Evolutionary conservation across 2,888 invertebrate genomes (phyloP).

Genomic region (Ptychoptera albimana): DNA sequence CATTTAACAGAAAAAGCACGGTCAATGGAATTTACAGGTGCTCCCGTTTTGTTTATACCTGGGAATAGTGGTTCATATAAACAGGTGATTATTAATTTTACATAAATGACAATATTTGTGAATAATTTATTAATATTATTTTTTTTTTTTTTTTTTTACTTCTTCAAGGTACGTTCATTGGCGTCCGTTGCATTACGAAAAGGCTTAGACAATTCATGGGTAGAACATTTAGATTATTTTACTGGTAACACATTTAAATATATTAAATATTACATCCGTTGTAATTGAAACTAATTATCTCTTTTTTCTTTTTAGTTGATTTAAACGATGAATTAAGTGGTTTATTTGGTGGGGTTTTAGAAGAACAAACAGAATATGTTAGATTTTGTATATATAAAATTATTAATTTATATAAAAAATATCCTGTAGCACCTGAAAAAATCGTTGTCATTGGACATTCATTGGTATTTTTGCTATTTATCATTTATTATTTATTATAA

Average conservation of each 20-base stretch:
- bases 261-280: not conserved
- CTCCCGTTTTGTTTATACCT: slow-evolving; percentile 88
- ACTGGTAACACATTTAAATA: slow-evolving; percentile 35
- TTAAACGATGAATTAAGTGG: slow-evolving; percentile 82
- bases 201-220: slow-evolving; percentile 46
- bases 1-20: slow-evolving; percentile 49
- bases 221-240: slow-evolving; percentile 83
- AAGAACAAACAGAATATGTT: slow-evolving; percentile 59
- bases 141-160: slow-evolving; percentile 30
- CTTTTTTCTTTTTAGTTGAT: slow-evolving; percentile 39
- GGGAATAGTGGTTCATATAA: slow-evolving; percentile 90
- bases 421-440: slow-evolving; percentile 34
- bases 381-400: slow-evolving; percentile 54
- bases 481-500: too few relatives aligned
- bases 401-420: slow-evolving; percentile 49
- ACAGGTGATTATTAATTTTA: slow-evolving; percentile 37
- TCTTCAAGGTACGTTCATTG: slow-evolving; percentile 50
- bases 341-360: slow-evolving; percentile 67
- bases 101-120: not conserved
- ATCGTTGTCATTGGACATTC: slow-evolving; percentile 88
- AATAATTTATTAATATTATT: not conserved
- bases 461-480: slow-evolving; percentile 48
- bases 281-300: slow-evolving; percentile 7
- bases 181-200: slow-evolving; percentile 85
- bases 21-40: slow-evolving; percentile 63